Base-by-base conservation (phyloP, 2,797 vertebrate genomes). In the Leptodactylus fallax region DNA sequence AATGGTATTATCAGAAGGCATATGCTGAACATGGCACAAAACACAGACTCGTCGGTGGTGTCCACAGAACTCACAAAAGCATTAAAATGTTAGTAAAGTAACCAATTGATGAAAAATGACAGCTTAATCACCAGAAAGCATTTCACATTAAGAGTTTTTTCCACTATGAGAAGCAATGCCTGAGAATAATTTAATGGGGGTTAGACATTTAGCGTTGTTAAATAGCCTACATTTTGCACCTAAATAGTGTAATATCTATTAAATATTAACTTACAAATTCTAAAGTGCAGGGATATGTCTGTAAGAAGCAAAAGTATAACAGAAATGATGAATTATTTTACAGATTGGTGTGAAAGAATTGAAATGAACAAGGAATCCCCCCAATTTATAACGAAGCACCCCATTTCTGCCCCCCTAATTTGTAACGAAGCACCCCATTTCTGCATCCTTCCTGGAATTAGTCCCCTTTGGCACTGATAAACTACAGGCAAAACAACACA, bases 91-190 rank as follows among this genome's bases (percentile, higher is more conserved):
- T 92, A 89, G 85, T 82, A 88, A 90, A 89, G 83, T 80, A 91
- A 85, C 81, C 88, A 63, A 90, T 88, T 88, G 91, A 90, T 87
- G 88, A 94, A 90, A 89, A 88, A 77, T 91, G 92, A 94, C 92
- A 94, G 91, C 91, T 89, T 93, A 94, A 94, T 90, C 92, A 91
- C 85, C 91, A 92, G 93, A 93, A 91, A 92, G 91, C 87, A 90
- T 94, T 94, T 92, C 91, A 91, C 90, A 91, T 92, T 92, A 93
- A 92, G 81, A 61, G 85, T 80, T 91, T 72, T 90, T 80, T 89
- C 65, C 88, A 89, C 92, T 77, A 77, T 91, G 21, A 88, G 91
- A 88, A 92, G 90, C 90, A 92, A 92, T 81, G 90, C 90, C 87
- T 49, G 92, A 83, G 88, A 92, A 92, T 90, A 67, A 92, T 91